A percentile compares a stretch with the other conserved stretches of the same genome.
phyloP scores from a whole-genome alignment of 2,113 vertebrate genomes.

The Podarcis muralis region DNA sequence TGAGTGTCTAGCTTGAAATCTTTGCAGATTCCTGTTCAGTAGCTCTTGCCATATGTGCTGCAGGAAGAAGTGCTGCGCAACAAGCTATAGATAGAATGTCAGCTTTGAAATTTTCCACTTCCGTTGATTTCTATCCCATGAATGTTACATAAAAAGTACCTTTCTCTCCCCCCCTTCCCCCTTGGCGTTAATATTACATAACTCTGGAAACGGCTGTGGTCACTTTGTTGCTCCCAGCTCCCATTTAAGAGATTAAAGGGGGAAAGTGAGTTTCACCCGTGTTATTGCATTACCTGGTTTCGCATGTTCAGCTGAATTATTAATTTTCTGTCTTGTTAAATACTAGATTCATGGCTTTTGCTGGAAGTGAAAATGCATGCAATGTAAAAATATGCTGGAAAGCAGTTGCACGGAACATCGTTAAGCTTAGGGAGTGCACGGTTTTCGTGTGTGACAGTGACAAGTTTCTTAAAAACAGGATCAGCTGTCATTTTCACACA shows the following conservation, averaged over 20 bases:
- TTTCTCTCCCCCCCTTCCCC: slow-evolving; percentile 22
- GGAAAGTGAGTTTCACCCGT: slow-evolving; percentile 66
- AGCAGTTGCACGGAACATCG: slow-evolving; percentile 65
- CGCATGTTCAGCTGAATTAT: slow-evolving; percentile 90
- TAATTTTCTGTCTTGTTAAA: slow-evolving; percentile 83
- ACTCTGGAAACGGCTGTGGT: slow-evolving; percentile 68
- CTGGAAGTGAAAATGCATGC: slow-evolving; percentile 83
- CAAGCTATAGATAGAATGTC: slow-evolving; percentile 50
- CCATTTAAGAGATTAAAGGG: slow-evolving; percentile 68
- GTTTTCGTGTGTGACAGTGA: slow-evolving; percentile 52
- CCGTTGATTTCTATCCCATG: slow-evolving; percentile 63
- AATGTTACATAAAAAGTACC: slow-evolving; percentile 70
- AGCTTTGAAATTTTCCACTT: slow-evolving; percentile 50
- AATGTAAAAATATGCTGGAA: slow-evolving; percentile 72
- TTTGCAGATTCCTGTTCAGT: slow-evolving; percentile 50
- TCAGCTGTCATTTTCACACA: slow-evolving; percentile 54
- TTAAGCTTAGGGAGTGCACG: slow-evolving; percentile 40
- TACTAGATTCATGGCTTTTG: slow-evolving; percentile 82
- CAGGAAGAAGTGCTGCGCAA: slow-evolving; percentile 39
- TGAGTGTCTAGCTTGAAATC: slow-evolving; percentile 37
- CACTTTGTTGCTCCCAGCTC: slow-evolving; percentile 73
- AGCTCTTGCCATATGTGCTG: slow-evolving; percentile 45
- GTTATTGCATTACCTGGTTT: slow-evolving; percentile 94
- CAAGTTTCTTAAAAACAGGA: slow-evolving; percentile 40
- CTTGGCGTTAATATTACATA: slow-evolving; percentile 84